Evolutionary conservation across 2,113 vertebrate genomes (phyloP).

Genomic region (Heterocephalus glaber): DNA sequence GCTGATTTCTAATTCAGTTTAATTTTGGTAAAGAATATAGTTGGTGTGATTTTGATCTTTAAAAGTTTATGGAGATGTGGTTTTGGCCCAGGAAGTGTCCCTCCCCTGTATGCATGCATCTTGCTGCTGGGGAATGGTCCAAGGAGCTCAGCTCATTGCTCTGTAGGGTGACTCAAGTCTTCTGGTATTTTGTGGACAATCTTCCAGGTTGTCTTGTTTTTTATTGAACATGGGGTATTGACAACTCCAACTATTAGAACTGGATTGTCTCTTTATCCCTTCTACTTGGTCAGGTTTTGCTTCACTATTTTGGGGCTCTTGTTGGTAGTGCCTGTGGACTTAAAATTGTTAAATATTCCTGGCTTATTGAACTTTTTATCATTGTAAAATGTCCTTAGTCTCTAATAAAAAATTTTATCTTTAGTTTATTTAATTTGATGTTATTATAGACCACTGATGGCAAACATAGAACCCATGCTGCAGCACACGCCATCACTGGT

Average conservation of each 20-base stretch:
- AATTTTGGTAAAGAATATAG: not conserved
- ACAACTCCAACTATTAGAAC: not conserved
- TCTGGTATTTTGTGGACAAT: not conserved
- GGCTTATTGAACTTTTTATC: not conserved
- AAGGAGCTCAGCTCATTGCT: not conserved
- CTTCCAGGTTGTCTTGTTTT: not conserved
- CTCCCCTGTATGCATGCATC: fast-evolving
- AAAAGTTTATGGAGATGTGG: not conserved
- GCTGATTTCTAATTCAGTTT: not conserved
- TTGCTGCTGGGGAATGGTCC: no score
- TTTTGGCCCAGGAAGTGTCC: not conserved
- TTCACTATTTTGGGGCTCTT: not conserved
- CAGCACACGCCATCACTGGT: not conserved
- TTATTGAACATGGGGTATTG: not conserved
- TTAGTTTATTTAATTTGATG: not conserved
- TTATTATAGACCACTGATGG: not conserved
- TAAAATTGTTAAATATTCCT: not conserved
- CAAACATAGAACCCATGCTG: not conserved
- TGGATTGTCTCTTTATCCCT: not conserved
- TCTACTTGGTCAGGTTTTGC: not conserved
- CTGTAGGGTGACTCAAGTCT: not conserved
- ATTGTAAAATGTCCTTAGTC: not conserved
- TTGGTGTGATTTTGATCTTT: not conserved
- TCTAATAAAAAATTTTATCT: not conserved
- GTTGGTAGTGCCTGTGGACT: not conserved